phyloP scores from a whole-genome alignment of 2,113 vertebrate genomes.

The Zingel zingel region DNA sequence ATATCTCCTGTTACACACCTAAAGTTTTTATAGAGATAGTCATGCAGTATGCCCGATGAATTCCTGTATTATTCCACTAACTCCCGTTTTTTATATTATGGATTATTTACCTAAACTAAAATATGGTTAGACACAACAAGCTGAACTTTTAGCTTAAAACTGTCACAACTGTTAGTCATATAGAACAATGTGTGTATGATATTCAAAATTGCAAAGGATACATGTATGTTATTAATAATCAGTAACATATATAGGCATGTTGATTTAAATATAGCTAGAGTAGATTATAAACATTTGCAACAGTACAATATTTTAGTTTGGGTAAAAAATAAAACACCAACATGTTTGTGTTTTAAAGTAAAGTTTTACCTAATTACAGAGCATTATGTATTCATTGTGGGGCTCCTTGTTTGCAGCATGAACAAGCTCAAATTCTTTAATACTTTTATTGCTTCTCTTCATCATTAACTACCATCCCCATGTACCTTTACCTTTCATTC shows the following conservation, averaged over 20 bases:
- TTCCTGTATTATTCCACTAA: no score
- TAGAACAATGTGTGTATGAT: not conserved
- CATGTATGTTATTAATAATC: not conserved
- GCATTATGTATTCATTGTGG: not conserved
- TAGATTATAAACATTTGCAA: not conserved
- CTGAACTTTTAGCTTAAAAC: no score
- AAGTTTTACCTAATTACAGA: not conserved
- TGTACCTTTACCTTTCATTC: not conserved
- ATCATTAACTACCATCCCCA: constrained; percentile 5
- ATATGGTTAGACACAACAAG: not conserved
- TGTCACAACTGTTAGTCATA: not conserved
- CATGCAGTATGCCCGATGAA: no score
- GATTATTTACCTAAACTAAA: not conserved
- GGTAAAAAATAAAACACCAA: no score
- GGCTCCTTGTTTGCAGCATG: not conserved
- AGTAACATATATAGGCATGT: not conserved
- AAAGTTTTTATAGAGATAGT: no score
- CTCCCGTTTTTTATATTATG: no score
- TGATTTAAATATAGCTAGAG: no score
- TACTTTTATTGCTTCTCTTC: no score
- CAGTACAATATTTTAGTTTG: not conserved
- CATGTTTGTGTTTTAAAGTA: not conserved
- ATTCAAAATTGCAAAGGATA: not conserved
- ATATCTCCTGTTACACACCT: no score
- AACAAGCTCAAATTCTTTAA: not conserved